Evolutionary conservation across 2,888 invertebrate species (phyloP), one percentile per base, ranked within the genome.

Genomic region (Lordiphosa andalusiaca): DNA sequence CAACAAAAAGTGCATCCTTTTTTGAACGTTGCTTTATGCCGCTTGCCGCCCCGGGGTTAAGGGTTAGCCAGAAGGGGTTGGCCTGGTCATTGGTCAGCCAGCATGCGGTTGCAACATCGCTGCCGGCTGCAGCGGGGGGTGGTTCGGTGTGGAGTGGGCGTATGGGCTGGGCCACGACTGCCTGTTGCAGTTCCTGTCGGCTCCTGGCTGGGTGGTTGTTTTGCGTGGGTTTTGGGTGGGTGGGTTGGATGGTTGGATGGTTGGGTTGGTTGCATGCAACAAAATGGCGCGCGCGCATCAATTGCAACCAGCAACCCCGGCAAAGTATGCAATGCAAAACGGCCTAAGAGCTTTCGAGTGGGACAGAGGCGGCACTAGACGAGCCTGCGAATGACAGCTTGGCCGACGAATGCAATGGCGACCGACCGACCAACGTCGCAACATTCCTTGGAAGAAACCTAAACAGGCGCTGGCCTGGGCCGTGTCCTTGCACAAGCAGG

Each of bases 241-340:
- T 42, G 41, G 41, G 25, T 42, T 42, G 30, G 9, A 9, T 44
- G 30, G n/a, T n/a, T n/a, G n/a, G n/a, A n/a, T n/a, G 25, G 30
- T 12, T 23, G 23, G 42, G 42, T 13, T 13, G 44, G 9, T 30
- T 19, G 19, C 7, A 38, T 38, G 16, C 38, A 38, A 48, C 46
- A 75, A 80, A 83, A 71, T 77, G 84, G 78, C 84, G 84, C 73
- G 78, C 82, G 78, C 84, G 75, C 82, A 77, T 69, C 67, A 75
- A 74, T 46, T 69, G 66, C 60, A 64, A 37, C 61, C 6, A 61
- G 23, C 12, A 41, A 30, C 44, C 44, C 44, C n/a, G 39, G 50
- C 48, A 54, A 68, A 68, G 69, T 70, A 70, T 82, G 76, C 78
- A 76, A 64, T 65, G 49, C 30, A 30, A 30, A 30, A 30, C 50